phyloP scores from a whole-genome alignment of 2,797 vertebrate species.

The Uromys caudimaculatus region DNA sequence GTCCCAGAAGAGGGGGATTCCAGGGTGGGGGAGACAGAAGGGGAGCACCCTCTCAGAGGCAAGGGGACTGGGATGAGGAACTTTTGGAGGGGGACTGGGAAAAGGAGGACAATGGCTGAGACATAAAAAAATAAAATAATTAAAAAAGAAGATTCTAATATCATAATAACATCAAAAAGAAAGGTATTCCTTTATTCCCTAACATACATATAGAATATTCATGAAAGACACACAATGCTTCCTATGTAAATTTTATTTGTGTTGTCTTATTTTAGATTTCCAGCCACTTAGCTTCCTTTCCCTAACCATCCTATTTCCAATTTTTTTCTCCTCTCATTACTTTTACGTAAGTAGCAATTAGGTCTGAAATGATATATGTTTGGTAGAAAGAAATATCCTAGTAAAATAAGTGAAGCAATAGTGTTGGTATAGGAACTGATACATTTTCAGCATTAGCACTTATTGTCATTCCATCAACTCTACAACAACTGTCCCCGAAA shows the following conservation, averaged over 20 bases:
- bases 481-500: conserved; percentile 15
- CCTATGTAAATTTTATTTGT: conserved; percentile 3
- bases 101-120: not conserved
- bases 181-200: not conserved
- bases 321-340: conserved; percentile 58
- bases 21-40: fast-evolving
- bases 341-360: conserved; percentile 38
- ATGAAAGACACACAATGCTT: not conserved
- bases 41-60: not conserved
- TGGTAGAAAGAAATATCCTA: conserved; percentile 21
- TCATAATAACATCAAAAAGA: not conserved
- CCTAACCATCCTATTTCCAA: conserved; percentile 13
- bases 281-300: not conserved
- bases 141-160: not conserved
- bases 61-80: not conserved
- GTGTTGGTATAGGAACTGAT: conserved; percentile 24
- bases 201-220: conserved; percentile 18
- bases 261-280: conserved; percentile 57
- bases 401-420: conserved; percentile 40
- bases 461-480: conserved; percentile 6
- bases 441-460: conserved; percentile 48
- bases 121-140: not conserved
- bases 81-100: not conserved
- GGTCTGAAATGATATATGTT: not conserved
- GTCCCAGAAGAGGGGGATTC: not conserved